Evolutionary conservation across 1,140 invertebrate species (phyloP), one percentile per base, ranked within the genome.

Genomic region (Araneus ventricosus): DNA sequence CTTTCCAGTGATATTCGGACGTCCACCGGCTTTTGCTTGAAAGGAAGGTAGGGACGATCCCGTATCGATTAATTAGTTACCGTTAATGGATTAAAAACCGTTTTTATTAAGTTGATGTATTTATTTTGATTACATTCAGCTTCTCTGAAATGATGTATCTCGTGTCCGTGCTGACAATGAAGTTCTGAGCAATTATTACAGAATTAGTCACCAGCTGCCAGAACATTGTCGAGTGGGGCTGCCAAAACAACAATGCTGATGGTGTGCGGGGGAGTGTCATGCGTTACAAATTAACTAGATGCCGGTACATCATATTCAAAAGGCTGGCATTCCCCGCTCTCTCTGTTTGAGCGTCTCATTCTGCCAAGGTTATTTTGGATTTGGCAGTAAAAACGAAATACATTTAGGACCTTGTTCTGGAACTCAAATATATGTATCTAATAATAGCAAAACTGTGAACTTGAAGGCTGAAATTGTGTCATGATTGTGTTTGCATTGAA

Each of bases 401-500:
- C 17, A 37, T 75, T 75, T 75, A 20, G 80, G 80, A 82, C 80
- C 80, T 82, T 82, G 80, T 82, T 82, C 80, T 82, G 80, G 80
- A 82, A 82, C 37, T 24, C 24, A 30, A 82, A 82, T 82, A 41
- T 82, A 82, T 82, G 80, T 82, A 82, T 82, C 80, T 82, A 82
- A 24, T 82, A 82, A 45, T 82, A 82, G 80, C 10, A 37, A 82
- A 82, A 52, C 80, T 82, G 80, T 37, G 75, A 41, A 80, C 75
- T 67, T 67, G 63, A 67, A 24, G 63, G 39, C 34, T 8, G 34
- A 80, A 80, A 80, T 80, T 80, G 75, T 80, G 75, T 80, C 75
- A 80, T 80, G 75, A 80, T 80, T 80, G 75, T 82, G 80, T 82
- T 82, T 82, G 80, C 80, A 82, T 82, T 82, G n/a, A 82, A 24